Evolutionary conservation across 2,888 invertebrate genomes (phyloP).

Genomic region (Drepanosiphum platanoidis): DNA sequence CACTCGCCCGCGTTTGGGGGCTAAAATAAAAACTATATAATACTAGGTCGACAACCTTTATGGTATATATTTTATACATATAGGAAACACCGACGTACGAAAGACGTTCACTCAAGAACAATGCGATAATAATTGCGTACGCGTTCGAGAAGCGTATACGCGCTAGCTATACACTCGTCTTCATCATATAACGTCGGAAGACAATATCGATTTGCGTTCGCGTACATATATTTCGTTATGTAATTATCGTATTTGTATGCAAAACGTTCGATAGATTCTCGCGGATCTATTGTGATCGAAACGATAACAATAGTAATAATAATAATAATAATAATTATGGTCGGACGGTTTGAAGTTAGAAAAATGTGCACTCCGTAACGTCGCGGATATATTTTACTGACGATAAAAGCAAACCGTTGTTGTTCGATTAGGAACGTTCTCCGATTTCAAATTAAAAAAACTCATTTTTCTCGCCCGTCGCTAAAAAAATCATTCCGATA

Average conservation of each 20-base stretch:
- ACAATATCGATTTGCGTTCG: conserved; percentile 17
- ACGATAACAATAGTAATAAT: too few relatives aligned
- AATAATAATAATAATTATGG: neutral
- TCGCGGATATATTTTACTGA: too few relatives aligned
- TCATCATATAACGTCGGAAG: too few relatives aligned
- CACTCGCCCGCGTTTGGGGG: neutral
- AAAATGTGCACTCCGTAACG: too few relatives aligned
- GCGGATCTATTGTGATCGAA: neutral
- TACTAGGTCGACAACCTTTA: conserved; percentile 42
- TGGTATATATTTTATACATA: neutral
- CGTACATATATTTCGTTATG: neutral
- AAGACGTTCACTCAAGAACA: conserved; percentile 22
- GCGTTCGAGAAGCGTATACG: neutral
- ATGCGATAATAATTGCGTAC: neutral
- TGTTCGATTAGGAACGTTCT: too few relatives aligned
- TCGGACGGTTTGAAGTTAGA: neutral
- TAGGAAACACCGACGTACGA: neutral
- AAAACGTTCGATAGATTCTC: neutral
- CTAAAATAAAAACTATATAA: conserved; percentile 7
- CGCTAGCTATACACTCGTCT: too few relatives aligned
- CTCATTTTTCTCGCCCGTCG: too few relatives aligned
- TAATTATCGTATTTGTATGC: neutral
- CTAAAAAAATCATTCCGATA: too few relatives aligned
- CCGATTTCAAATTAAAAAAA: too few relatives aligned
- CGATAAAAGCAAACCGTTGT: too few relatives aligned